A percentile compares a stretch with the other conserved stretches of the same genome.
phyloP scores from a whole-genome alignment of 2,113 vertebrate species.

The Carassius carassius region DNA sequence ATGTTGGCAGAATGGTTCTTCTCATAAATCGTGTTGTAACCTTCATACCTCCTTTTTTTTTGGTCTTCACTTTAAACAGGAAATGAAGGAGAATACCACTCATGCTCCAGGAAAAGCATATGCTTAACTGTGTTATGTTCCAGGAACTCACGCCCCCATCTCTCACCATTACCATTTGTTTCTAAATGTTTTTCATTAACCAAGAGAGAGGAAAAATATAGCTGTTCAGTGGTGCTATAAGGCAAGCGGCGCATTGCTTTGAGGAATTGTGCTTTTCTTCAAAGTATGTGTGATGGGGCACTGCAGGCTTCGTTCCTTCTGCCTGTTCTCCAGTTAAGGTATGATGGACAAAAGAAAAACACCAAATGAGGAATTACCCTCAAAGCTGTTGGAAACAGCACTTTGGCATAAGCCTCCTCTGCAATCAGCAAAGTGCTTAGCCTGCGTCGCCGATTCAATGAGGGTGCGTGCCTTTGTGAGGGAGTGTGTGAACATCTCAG shows the following conservation, averaged over 20 bases:
- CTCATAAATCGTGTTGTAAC: conserved; percentile 33
- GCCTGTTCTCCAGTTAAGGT: conserved; percentile 42
- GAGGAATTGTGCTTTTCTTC: conserved; percentile 55
- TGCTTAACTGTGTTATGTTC: conserved; percentile 61
- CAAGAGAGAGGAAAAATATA: conserved; percentile 56
- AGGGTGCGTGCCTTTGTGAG: conserved; percentile 34
- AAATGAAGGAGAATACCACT: conserved; percentile 78
- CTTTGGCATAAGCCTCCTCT: conserved; percentile 47
- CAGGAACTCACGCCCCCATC: conserved; percentile 58
- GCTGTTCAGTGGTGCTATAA: conserved; percentile 35
- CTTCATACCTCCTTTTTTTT: conserved; percentile 58
- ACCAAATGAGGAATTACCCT: conserved; percentile 52
- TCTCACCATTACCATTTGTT: conserved; percentile 50
- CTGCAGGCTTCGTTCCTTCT: conserved; percentile 49
- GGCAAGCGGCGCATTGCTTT: conserved; percentile 48
- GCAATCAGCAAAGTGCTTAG: conserved; percentile 54
- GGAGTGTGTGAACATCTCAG: conserved; percentile 45
- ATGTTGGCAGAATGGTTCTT: conserved; percentile 21
- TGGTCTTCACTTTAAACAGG: conserved; percentile 62
- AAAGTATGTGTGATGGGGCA: conserved; percentile 46
- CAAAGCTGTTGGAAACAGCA: conserved; percentile 56
- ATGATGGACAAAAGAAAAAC: conserved; percentile 49
- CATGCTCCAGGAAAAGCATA: conserved; percentile 71
- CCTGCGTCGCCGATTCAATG: conserved; percentile 44
- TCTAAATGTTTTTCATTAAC: conserved; percentile 50